Percentiles rank a stretch among this genome's conserved stretches.
Conservation (phyloP, 2,888 invertebrate genomes). For the Dynastes grantii region DNA sequence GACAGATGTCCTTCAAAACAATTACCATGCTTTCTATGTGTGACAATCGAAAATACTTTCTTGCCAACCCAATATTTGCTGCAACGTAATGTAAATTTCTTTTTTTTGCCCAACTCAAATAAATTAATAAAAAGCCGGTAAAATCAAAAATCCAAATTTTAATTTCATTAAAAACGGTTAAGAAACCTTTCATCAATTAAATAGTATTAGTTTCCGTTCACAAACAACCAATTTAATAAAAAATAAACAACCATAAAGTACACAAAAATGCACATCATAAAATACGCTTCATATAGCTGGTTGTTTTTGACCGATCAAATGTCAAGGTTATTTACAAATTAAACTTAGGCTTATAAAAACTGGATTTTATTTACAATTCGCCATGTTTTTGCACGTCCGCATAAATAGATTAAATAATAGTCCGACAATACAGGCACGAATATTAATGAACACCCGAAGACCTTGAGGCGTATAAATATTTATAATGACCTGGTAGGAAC, state of each 20-base stretch:
- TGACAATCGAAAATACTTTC: no score
- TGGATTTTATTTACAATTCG: conserved; percentile 31
- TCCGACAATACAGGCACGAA: background rate
- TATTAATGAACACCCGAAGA: conserved; percentile 34
- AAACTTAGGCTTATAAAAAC: conserved; percentile 24
- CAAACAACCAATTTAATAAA: background rate
- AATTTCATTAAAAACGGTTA: no score
- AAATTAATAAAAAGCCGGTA: no score
- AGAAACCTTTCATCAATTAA: no score
- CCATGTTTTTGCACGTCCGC: conserved; percentile 1
- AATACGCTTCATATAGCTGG: background rate
- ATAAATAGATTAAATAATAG: conserved; percentile 34
- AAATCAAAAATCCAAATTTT: no score
- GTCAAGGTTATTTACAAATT: conserved; percentile 32
- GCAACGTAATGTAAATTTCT: no score
- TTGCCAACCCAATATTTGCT: no score
- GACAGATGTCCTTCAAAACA: no score
- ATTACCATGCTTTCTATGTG: no score
- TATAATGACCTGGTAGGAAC: conserved; percentile 21
- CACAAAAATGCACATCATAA: conserved; percentile 13
- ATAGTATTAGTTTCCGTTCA: no score
- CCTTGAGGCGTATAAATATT: conserved; percentile 24
- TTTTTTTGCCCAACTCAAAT: no score
- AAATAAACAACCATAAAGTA: background rate
- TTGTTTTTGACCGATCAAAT: conserved; percentile 34